These are phyloP conservation scores for Drosophila orena DNA, from an alignment of 1,140 invertebrate species.

Conservation along the genomic window DNA sequence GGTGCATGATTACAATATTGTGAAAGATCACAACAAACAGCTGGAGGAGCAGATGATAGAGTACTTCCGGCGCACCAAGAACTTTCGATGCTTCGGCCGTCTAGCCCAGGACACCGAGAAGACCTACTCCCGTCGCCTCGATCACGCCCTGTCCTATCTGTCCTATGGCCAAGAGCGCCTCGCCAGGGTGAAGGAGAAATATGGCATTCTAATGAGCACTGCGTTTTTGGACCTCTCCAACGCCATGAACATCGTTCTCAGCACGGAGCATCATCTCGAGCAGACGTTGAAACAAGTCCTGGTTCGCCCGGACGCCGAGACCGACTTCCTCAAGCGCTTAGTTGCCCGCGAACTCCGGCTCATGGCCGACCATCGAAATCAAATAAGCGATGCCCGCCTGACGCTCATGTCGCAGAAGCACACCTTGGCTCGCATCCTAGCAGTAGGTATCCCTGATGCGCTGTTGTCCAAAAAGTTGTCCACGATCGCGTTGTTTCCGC, in stretches of 20 bases:
- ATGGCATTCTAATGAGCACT: too few relatives aligned
- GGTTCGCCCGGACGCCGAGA: conserved; percentile 6
- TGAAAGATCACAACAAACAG: neutral
- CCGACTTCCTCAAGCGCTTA: conserved; percentile 4
- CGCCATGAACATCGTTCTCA: neutral
- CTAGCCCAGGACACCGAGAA: neutral
- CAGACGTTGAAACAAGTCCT: neutral
- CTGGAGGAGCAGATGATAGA: conserved; percentile 1
- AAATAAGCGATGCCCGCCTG: conserved; percentile 14
- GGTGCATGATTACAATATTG: neutral
- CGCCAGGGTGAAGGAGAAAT: neutral
- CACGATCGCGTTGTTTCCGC: too few relatives aligned
- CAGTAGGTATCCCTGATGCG: conserved; percentile 2
- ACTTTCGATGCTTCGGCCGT: neutral
- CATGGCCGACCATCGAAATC: conserved; percentile 2
- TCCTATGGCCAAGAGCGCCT: neutral
- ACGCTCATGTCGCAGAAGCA: conserved; percentile 6
- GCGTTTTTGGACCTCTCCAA: neutral
- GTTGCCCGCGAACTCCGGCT: conserved; percentile 9
- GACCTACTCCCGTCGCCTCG: neutral
- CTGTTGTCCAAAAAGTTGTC: neutral
- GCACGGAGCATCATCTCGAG: conserved; percentile 23
- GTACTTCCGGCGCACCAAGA: neutral
- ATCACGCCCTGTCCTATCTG: neutral
- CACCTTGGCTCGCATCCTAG: neutral